Evolutionary conservation across 37 sponge, comb jelly and placozoan species (phyloP), one percentile per base, ranked within the genome.

Genomic region (Bolinopsis microptera): DNA sequence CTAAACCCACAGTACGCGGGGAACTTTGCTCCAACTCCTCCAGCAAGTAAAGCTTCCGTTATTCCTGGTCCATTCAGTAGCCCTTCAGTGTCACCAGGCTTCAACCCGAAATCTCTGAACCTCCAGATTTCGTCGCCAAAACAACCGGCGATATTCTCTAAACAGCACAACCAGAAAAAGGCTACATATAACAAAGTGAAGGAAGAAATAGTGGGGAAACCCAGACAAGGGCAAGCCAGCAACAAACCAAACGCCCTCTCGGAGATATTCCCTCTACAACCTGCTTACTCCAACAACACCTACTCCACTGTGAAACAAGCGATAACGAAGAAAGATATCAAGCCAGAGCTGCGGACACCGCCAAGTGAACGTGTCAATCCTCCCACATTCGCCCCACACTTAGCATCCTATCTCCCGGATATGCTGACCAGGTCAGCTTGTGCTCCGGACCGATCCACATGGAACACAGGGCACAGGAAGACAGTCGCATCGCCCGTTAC

Each of bases 91-190:
- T 86, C 90, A 39, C 90, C 90, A 24, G 90, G 90, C 2, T 86
- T 33, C 90, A 86, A 86, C 90, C 90, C 32, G 5, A 86, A 86
- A 34, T 86, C 90, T 34, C 90, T 86, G 30, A 86, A 86, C 61
- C 90, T 86, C 0, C 90, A 41, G 61, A 86, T 86, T 22, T 86
- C 90, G 0, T 86, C 90, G 23, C 90, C 90, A 3, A 86, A 86
- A 86, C 90, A 86, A 40, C 90, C 90, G 0, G 90, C 90, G 1
- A 86, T 86, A 13, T 86, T 86, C 80, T 77, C 80, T 1, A 77
- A 77, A 77, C 80, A 77, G 18, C 74, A 8, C 5, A 70, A 26
- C 21, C 21, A 32, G 33, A 77, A 77, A 18, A 77, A 35, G 80
- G 0, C 37, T 32, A 77, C 36, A 32, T 32, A 77, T 34, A 27